Evolutionary conservation across 2,888 invertebrate species (phyloP).

Genomic region (Ctenicera cuprea): DNA sequence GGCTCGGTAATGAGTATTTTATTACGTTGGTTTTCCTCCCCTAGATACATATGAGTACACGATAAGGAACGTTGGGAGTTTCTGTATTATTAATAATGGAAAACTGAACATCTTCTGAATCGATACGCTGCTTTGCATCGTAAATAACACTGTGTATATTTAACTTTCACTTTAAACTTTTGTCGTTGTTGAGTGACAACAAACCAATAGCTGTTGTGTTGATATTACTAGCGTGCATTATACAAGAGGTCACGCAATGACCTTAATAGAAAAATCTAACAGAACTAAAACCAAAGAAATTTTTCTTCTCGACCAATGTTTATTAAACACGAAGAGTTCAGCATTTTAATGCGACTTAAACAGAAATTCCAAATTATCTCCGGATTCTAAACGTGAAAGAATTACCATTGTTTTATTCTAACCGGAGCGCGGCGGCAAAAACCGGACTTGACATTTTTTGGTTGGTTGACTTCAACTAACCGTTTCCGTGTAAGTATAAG

Average conservation of each 20-base stretch:
- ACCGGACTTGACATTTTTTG: conserved; percentile 17
- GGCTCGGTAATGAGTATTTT: conserved; percentile 33
- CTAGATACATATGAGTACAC: conserved; percentile 3
- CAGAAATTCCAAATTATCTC: no score
- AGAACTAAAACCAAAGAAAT: no score
- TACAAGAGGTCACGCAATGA: no score
- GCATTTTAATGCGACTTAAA: no score
- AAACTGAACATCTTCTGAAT: conserved; percentile 24
- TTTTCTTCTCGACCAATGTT: no score
- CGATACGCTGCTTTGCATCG: not conserved
- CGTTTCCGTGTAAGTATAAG: conserved; percentile 33
- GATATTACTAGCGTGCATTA: no score
- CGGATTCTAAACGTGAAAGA: not conserved
- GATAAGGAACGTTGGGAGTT: conserved; percentile 7
- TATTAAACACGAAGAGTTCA: no score
- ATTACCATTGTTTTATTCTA: not conserved
- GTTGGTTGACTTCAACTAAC: conserved; percentile 33
- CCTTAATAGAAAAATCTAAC: no score
- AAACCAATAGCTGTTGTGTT: no score
- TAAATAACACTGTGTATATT: not conserved
- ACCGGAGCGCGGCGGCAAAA: not conserved
- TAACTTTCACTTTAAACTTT: no score
- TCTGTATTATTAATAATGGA: conserved; percentile 30
- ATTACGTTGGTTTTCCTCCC: conserved; percentile 26
- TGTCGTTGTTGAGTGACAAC: no score